A percentile compares a stretch with the other conserved stretches of the same genome.
Conservation (phyloP, 2,888 invertebrate species). For the Eremobia ochroleuca region DNA sequence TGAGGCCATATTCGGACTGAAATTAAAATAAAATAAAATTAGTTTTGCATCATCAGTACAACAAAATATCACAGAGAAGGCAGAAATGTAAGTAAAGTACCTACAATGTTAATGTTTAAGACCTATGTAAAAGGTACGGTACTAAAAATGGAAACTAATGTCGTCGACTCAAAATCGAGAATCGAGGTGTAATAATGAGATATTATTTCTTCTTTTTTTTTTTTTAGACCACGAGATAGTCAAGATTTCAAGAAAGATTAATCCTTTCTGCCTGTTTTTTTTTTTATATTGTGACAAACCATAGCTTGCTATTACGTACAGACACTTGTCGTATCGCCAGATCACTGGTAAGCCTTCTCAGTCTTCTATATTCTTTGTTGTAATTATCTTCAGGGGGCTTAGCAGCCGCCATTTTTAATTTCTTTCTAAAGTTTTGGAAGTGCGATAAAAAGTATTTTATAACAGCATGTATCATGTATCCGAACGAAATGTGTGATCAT, state of each 20-base stretch:
- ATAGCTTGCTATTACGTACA: slow-evolving; percentile 87
- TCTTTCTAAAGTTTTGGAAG: slow-evolving; percentile 24
- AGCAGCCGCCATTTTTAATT: slow-evolving; percentile 77
- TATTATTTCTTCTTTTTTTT: too few species aligned
- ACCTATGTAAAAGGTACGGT: too few species aligned
- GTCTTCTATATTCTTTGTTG: slow-evolving; percentile 93
- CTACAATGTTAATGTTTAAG: neutral
- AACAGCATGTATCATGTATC: neutral
- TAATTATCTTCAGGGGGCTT: slow-evolving; percentile 89
- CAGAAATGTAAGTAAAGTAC: neutral
- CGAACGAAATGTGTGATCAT: neutral
- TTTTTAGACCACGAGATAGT: neutral
- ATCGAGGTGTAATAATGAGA: too few species aligned
- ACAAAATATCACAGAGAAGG: neutral
- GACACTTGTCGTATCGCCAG: slow-evolving; percentile 93
- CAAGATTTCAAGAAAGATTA: neutral
- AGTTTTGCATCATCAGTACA: neutral
- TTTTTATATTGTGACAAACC: neutral
- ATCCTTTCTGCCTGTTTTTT: neutral
- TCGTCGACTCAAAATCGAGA: neutral
- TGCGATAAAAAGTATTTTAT: slow-evolving; percentile 10
- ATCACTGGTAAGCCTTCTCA: slow-evolving; percentile 93
- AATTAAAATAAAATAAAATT: slow-evolving; percentile 74
- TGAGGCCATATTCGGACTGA: slow-evolving; percentile 96
- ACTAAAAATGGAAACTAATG: too few species aligned